Evolutionary conservation across 2,113 vertebrate species (phyloP).

Genomic region (Bubo blakistoni): DNA sequence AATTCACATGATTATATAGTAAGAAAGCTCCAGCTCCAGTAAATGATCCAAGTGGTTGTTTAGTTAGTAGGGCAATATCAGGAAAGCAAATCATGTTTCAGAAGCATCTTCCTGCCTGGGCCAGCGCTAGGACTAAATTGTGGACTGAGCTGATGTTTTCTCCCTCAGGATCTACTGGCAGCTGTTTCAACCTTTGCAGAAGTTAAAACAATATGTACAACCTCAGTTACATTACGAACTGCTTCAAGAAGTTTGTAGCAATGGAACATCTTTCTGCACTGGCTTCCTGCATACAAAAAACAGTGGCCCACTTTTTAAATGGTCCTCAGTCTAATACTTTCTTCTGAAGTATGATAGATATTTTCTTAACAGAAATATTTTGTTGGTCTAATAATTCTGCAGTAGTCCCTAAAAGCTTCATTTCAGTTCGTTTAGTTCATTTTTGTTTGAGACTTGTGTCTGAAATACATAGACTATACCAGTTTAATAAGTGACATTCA

Average conservation of each 20-base stretch:
- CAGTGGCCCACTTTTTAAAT: background rate
- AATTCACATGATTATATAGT: background rate
- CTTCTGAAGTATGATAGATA: background rate
- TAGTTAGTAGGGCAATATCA: background rate
- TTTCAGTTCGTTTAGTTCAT: background rate
- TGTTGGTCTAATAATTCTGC: background rate
- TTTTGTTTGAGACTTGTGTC: background rate
- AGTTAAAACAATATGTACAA: background rate
- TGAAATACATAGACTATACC: background rate
- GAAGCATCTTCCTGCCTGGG: background rate
- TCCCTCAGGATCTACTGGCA: background rate
- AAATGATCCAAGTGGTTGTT: background rate
- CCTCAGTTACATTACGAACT: background rate
- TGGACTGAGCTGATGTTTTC: background rate
- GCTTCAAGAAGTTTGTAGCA: background rate
- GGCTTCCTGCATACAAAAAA: background rate
- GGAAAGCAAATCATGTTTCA: background rate
- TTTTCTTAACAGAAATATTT: background rate
- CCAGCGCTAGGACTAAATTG: background rate
- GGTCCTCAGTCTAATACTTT: background rate
- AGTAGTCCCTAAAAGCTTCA: background rate
- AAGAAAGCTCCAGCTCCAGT: background rate
- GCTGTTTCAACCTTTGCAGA: background rate
- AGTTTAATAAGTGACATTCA: background rate
- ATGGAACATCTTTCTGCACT: rapidly evolving